Evolutionary conservation across 2,113 vertebrate species (phyloP).

Genomic region (Carassius auratus): DNA sequence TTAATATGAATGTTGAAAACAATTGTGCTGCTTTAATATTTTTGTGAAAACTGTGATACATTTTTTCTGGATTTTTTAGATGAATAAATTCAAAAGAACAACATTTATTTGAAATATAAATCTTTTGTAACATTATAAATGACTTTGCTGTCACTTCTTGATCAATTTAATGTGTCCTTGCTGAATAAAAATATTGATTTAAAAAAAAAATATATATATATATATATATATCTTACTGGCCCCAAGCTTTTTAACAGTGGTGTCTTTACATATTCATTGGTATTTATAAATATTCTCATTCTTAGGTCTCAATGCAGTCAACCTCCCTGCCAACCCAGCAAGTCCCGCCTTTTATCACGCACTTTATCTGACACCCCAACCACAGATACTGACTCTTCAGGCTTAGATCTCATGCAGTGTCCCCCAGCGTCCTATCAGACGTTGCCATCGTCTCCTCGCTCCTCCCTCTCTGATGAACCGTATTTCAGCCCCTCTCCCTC

Average conservation of each 20-base stretch:
- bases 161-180: too few species aligned
- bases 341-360: slow-evolving; percentile 68
- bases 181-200: too few species aligned
- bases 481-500: slow-evolving; percentile 52
- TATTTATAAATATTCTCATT: background rate
- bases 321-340: slow-evolving; percentile 52
- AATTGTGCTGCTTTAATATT: too few species aligned
- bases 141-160: too few species aligned
- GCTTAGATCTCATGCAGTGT: slow-evolving; percentile 39
- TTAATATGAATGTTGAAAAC: too few species aligned
- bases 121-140: too few species aligned
- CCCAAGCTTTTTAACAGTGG: background rate
- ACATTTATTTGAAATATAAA: too few species aligned
- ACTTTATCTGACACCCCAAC: slow-evolving; percentile 69
- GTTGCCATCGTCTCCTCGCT: slow-evolving; percentile 35
- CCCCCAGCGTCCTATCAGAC: slow-evolving; percentile 46
- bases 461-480: slow-evolving; percentile 56
- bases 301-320: slow-evolving; percentile 68
- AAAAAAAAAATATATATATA: too few species aligned
- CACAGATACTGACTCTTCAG: slow-evolving; percentile 56
- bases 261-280: background rate
- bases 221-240: background rate
- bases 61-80: too few species aligned
- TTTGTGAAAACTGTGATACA: too few species aligned
- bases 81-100: too few species aligned